Evolutionary conservation across 2,888 invertebrate species (phyloP), one percentile per base, ranked within the genome.

Genomic region (Zaprionus obscuricornis): DNA sequence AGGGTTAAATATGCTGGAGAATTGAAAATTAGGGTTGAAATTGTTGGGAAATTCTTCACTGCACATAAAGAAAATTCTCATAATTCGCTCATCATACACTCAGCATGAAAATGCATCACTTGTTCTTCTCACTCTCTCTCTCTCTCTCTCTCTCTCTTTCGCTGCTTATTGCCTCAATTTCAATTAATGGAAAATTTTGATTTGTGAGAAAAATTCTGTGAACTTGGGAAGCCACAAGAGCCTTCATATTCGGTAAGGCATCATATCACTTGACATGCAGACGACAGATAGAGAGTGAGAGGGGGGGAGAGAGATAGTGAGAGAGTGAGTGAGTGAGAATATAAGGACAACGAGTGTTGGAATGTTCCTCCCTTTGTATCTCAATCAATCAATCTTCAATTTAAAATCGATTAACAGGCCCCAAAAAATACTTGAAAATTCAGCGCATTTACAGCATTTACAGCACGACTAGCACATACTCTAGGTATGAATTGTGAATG

Each of bases 351-450:
- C 50, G 16, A 42, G n/a, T n/a, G n/a, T 10, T 16, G 16, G 14
- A 2, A 1, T 24, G 14, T 11, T 11, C 8, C 13, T 10, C 8
- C 10, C 29, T 31, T n/a, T 22, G 42, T 55, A 62, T 76, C 64
- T 62, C 39, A 63, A 74, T 68, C 81, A 74, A 81, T 81, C 77
- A 81, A 83, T 77, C 66, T 63, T 36, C 65, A 68, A 75, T 81
- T 70, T 64, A 66, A 75, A 77, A 73, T 78, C 79, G 74, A 81
- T 78, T 78, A 71, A 56, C 43, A 55, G 39, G 7, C 47, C 39
- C 29, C 13, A 39, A 54, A 27, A 36, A 36, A 29, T 49, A 52
- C 29, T 22, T 8, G n/a, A n/a, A n/a, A n/a, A n/a, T n/a, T n/a
- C n/a, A n/a, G n/a, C n/a, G n/a, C n/a, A n/a, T n/a, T n/a, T n/a